Evolutionary conservation across 2,888 invertebrate genomes (phyloP), one percentile per base, ranked within the genome.

Genomic region (Octonoba sinensis): DNA sequence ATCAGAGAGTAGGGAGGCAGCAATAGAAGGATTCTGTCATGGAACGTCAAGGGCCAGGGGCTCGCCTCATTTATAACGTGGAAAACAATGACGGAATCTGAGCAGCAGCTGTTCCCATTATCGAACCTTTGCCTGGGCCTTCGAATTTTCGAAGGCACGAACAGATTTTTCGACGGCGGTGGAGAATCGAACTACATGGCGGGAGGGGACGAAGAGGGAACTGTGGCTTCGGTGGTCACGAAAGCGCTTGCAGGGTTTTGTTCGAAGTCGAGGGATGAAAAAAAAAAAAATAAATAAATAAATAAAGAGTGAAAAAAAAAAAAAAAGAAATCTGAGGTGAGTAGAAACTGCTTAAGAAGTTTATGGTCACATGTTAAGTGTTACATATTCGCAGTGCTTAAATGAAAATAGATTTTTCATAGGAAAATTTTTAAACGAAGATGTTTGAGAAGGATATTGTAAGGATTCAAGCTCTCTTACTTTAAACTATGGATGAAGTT

Each of bases 71-170:
- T 72, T 79, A 79, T 79, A 79, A 79, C 78, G 66, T 44, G 72
- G 78, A 79, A 79, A 79, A 79, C 78, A 79, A 79, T 79, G 78
- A 79, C 78, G 78, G 78, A 79, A 79, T 79, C 66, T 51, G 20
- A 44, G 78, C 78, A 72, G 72, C 78, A 79, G 78, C 78, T 79
- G 78, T 79, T 79, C 72, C 78, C 72, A 79, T 79, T 79, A 79
- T 79, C 78, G 78, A 79, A 79, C 72, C 72, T 72, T 78, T 65
- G 49, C 62, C 47, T 49, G 27, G 51, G 69, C 59, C 56, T 59
- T 66, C 56, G 62, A 51, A 54, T 56, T 69, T 59, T 72, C 78
- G 66, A 72, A 79, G 60, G 72, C 78, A 79, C 78, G 78, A 79
- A 79, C 70, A 70, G 70, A 70, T 70, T 70, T 70, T 70, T 70